Conservation (phyloP, 2,797 vertebrate species). For the Alca torda region DNA sequence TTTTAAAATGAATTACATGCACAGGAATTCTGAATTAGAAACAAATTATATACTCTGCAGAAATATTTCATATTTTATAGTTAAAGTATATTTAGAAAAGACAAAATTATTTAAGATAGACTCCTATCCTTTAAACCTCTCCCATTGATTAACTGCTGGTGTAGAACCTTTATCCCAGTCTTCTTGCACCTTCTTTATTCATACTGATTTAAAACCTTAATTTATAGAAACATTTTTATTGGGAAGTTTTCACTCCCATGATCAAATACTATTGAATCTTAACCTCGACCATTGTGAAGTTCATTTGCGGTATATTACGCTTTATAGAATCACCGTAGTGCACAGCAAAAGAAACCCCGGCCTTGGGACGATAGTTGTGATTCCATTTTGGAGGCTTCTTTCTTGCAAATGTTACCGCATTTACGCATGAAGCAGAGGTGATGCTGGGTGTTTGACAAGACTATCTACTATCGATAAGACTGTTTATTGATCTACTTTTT, state of each 20-base stretch:
- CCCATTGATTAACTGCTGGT: not conserved
- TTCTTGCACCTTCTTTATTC: not conserved
- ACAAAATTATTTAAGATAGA: not conserved
- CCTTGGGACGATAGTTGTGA: not conserved
- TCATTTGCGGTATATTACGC: rapidly evolving
- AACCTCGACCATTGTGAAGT: not conserved
- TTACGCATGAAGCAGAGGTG: not conserved
- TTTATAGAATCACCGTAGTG: rapidly evolving
- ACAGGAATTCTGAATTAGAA: not conserved
- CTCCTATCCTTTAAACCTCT: not conserved
- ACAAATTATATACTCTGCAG: rapidly evolving
- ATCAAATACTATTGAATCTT: not conserved
- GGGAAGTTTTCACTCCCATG: not conserved
- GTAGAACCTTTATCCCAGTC: not conserved
- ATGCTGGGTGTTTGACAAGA: not conserved
- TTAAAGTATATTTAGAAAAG: not conserved
- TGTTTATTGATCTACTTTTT: not conserved
- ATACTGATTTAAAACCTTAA: not conserved
- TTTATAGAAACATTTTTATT: not conserved
- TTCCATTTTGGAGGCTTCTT: not conserved
- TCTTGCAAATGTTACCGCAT: rapidly evolving
- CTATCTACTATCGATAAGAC: not conserved
- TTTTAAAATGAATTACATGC: not conserved
- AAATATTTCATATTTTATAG: not conserved
- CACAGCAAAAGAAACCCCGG: not conserved